Evolutionary conservation across 1,140 invertebrate genomes (phyloP).

Genomic region (Wasmannia auropunctata): DNA sequence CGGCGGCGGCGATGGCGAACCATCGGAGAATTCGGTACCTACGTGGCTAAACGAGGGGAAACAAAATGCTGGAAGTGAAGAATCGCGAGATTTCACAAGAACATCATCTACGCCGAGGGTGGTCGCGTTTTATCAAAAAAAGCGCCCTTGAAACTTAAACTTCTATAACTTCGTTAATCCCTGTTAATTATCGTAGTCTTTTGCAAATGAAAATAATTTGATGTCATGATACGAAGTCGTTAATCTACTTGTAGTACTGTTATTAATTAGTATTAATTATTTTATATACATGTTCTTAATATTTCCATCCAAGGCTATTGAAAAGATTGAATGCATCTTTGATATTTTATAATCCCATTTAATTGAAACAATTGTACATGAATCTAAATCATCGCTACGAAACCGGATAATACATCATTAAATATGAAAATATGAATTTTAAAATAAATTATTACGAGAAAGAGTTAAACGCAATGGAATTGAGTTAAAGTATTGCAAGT

Average conservation of each 20-base stretch:
- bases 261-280: not conserved
- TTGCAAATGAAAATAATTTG: conserved; percentile 3
- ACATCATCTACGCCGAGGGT: not conserved
- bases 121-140: not conserved
- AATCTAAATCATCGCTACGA: not conserved
- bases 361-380: not conserved
- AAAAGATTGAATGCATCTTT: not conserved
- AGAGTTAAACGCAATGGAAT: not conserved
- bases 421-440: conserved; percentile 10
- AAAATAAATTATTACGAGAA: not conserved
- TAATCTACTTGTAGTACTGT: not conserved
- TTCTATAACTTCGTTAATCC: not conserved
- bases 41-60: conserved; percentile 39
- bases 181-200: not conserved
- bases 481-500: not conserved
- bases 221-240: not conserved
- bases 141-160: not conserved
- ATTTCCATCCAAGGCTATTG: not conserved
- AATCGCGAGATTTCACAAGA: conserved; percentile 38
- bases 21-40: conserved; percentile 46
- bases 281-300: not conserved
- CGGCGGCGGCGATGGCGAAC: conserved; percentile 3
- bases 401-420: not conserved
- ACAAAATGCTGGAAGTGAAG: conserved; percentile 31
- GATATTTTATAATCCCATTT: not conserved